Conservation (phyloP, 1,140 invertebrate species). For the Leucophenga varia region DNA sequence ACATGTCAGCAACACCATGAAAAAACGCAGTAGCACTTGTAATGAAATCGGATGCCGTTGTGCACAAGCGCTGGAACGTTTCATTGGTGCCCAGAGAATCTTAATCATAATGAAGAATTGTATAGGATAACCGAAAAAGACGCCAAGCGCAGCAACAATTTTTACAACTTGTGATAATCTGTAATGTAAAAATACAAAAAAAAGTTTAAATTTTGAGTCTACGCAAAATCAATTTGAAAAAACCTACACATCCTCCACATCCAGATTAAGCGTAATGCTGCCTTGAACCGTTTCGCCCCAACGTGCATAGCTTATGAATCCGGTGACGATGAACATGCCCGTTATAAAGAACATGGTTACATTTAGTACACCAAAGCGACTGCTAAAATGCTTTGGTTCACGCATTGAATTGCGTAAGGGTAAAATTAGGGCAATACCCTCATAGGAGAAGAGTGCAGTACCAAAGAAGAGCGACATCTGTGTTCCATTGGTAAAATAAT, state of each 20-base stretch:
- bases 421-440: constrained; percentile 78
- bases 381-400: constrained; percentile 72
- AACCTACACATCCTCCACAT: constrained; percentile 49
- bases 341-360: constrained; percentile 74
- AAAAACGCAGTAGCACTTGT: constrained; percentile 39
- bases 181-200: constrained; percentile 19
- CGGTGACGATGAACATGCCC: constrained; percentile 69
- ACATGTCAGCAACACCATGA: constrained; percentile 75
- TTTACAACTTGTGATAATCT: constrained; percentile 64
- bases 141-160: constrained; percentile 72
- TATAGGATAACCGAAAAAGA: constrained; percentile 79
- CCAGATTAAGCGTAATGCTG: constrained; percentile 69
- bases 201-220: too few species aligned
- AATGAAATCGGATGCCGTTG: constrained; percentile 56
- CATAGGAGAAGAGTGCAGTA: constrained; percentile 76
- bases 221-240: too few species aligned
- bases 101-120: constrained; percentile 83
- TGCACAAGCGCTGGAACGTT: constrained; percentile 59
- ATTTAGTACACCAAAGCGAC: constrained; percentile 77
- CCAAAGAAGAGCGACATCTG: constrained; percentile 72
- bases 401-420: constrained; percentile 89
- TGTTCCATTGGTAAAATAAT: constrained; percentile 61
- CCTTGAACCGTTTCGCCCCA: constrained; percentile 65
- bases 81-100: constrained; percentile 64
- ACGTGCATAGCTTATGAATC: constrained; percentile 74